Percentiles rank a stretch among this genome's conserved stretches.
phyloP scores from a whole-genome alignment of 2,797 vertebrate genomes.

The Melanotaenia boesemani region DNA sequence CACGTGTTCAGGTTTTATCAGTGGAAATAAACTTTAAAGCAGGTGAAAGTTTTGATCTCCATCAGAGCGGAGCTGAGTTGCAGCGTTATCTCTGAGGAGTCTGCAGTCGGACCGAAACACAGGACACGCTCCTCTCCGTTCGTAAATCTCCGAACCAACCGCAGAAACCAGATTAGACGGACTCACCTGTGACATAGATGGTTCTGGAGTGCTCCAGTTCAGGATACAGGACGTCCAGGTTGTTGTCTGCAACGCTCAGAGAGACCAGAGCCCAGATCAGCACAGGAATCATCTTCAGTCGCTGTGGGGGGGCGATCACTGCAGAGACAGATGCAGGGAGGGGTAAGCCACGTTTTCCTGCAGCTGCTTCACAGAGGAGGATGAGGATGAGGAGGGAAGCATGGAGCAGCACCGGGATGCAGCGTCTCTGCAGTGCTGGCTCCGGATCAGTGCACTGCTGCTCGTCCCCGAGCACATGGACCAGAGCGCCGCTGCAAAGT shows the following conservation, averaged over 20 bases:
- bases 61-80: too few species aligned
- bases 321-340: conserved; percentile 61
- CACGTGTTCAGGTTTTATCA: too few species aligned
- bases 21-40: too few species aligned
- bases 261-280: conserved; percentile 90
- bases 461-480: background rate
- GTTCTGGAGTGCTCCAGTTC: conserved; percentile 87
- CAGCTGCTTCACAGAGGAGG: background rate
- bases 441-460: background rate
- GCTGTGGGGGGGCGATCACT: conserved; percentile 83
- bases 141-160: too few species aligned
- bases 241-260: conserved; percentile 84
- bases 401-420: conserved; percentile 24
- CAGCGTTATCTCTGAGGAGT: too few species aligned
- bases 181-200: conserved; percentile 92
- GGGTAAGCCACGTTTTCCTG: background rate
- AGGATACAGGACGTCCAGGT: conserved; percentile 82
- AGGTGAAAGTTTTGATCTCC: too few species aligned
- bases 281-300: conserved; percentile 87
- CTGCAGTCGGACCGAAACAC: too few species aligned
- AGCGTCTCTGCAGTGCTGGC: conserved; percentile 61
- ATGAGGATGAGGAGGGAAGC: background rate
- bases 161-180: too few species aligned
- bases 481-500: background rate
- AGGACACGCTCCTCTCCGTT: too few species aligned